phyloP scores from a whole-genome alignment of 1,140 invertebrate genomes.

The Papilio xuthus region DNA sequence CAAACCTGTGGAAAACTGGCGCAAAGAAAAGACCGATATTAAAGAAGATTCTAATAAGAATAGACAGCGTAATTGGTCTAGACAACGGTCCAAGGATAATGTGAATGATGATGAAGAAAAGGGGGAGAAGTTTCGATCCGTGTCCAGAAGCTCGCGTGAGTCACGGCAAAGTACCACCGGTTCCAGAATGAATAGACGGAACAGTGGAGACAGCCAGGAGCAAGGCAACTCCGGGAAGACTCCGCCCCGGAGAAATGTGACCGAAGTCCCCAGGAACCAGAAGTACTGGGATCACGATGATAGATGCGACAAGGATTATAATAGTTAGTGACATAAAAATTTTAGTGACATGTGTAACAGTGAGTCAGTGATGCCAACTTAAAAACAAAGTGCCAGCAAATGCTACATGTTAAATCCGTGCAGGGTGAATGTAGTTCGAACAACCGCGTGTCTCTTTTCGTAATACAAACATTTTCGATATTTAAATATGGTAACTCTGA shows the following conservation, averaged over 20 bases:
- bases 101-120: conserved; percentile 62
- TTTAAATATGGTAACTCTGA: not conserved
- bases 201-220: conserved; percentile 54
- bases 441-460: not conserved
- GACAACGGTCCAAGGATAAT: conserved; percentile 64
- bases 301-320: conserved; percentile 78
- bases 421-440: not conserved
- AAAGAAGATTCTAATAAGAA: conserved; percentile 68
- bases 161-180: conserved; percentile 44
- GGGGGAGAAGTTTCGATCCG: conserved; percentile 50
- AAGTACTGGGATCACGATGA: conserved; percentile 81
- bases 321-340: conserved; percentile 66
- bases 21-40: conserved; percentile 60
- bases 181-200: conserved; percentile 53
- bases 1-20: conserved; percentile 66
- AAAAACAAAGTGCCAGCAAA: not conserved
- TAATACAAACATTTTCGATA: not conserved
- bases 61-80: conserved; percentile 59
- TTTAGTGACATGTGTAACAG: conserved; percentile 17
- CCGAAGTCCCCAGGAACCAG: conserved; percentile 73
- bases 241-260: conserved; percentile 71
- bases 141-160: conserved; percentile 53
- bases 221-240: conserved; percentile 46
- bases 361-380: conserved; percentile 12
- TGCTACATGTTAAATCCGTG: not conserved